Evolutionary conservation across 2,113 vertebrate genomes (phyloP).

Genomic region (Myrmecobius fasciatus): DNA sequence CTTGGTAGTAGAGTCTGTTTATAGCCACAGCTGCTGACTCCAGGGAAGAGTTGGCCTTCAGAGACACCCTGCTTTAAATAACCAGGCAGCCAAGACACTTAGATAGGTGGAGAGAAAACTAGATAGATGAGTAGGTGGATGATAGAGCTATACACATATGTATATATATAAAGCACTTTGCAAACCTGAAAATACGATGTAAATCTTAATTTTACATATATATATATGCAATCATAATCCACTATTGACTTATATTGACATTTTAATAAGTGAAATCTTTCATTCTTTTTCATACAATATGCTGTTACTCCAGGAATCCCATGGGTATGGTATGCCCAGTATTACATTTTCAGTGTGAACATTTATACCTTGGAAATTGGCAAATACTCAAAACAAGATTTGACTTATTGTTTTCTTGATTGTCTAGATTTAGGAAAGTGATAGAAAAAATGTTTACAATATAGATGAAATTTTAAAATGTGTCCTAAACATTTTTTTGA

Average conservation of each 20-base stretch:
- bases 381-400: not conserved
- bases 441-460: not conserved
- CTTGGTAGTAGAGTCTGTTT: not conserved
- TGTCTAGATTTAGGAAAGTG: not conserved
- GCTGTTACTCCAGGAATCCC: not conserved
- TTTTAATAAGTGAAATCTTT: not conserved
- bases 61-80: not conserved
- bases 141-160: not conserved
- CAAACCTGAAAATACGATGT: not conserved
- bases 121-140: not conserved
- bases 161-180: not conserved
- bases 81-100: not conserved
- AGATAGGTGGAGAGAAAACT: not conserved
- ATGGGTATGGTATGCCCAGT: not conserved
- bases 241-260: not conserved
- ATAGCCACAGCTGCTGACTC: not conserved
- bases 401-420: not conserved
- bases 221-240: not conserved
- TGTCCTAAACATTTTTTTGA: not conserved
- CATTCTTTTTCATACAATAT: not conserved
- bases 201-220: not conserved
- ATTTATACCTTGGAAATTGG: not conserved
- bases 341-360: not conserved
- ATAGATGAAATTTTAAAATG: not conserved
- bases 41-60: not conserved